Percentiles rank a stretch among this genome's conserved stretches.
These are phyloP conservation scores for Helogale parvula DNA, from an alignment of 2,113 vertebrate species.

Conservation along the genomic window DNA sequence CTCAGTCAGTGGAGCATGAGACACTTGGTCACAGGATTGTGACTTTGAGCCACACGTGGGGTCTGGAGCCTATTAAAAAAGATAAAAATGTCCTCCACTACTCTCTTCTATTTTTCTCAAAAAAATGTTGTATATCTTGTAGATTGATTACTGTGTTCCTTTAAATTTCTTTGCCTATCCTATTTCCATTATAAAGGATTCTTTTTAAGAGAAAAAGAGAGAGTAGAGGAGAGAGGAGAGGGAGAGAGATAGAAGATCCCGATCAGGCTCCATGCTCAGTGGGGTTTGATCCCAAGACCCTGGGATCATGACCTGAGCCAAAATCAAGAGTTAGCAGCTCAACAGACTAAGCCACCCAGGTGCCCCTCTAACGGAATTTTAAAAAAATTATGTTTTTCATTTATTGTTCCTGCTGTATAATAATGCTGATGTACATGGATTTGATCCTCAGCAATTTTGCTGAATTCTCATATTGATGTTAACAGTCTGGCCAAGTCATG, in stretches of 20 bases:
- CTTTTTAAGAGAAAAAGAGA: not conserved
- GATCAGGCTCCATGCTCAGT: too few species aligned
- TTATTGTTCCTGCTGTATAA: not conserved
- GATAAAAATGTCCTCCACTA: not conserved
- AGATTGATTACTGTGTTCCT: not conserved
- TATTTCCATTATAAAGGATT: not conserved
- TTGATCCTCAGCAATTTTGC: not conserved
- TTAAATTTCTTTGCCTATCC: not conserved
- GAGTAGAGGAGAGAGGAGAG: too few species aligned
- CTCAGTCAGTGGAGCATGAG: too few species aligned
- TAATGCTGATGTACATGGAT: not conserved
- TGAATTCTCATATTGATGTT: not conserved
- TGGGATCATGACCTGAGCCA: too few species aligned
- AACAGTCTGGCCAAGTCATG: not conserved
- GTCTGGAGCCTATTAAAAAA: too few species aligned
- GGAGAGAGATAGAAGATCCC: too few species aligned
- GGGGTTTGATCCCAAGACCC: too few species aligned
- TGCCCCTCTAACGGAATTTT: not conserved
- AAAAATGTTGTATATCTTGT: not conserved
- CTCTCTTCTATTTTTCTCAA: not conserved
- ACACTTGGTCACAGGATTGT: too few species aligned
- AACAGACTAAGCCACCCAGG: too few species aligned
- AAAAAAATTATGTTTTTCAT: not conserved
- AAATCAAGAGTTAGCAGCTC: too few species aligned
- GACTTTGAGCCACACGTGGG: too few species aligned